Base-by-base conservation (phyloP, 2,113 vertebrate genomes). In the Riparia riparia region DNA sequence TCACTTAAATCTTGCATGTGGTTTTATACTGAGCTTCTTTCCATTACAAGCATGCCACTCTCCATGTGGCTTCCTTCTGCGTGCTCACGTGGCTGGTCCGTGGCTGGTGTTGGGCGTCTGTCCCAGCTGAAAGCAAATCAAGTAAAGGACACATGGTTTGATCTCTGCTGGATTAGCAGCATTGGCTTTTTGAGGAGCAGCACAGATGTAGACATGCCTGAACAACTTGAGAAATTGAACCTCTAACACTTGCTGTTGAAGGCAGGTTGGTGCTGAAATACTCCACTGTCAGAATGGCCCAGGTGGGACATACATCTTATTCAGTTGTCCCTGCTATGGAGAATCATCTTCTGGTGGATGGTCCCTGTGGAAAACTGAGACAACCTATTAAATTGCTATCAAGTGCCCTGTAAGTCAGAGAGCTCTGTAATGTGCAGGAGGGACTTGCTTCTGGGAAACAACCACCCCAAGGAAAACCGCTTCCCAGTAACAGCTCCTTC, bases 11-110 rank as follows among this genome's bases (percentile, higher is more conserved):
- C 39, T 85, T 22, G 1, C 41, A 19, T 39, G 44, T 60, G 82
- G 66, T 82, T 96, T 93, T 61, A 68, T 28, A 12, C 16, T 34
- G 70, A 93, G 31, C 49, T 29, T 28, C 6, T 56, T 92, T 68
- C 42, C 39, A 11, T 57, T 78, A 82, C 37, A 63, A 49, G 13
- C 1, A 0, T 49, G 24, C 44, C 44, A 15, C 45, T 18, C n/a
- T 81, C 58, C 5, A 1, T 19, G 31, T 73, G 42, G 16, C 78
- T 87, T 82, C 79, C 42, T 92, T 24, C 82, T 92, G 57, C 0
- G 0, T 56, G n/a, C 64, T 72, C 1, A 0, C 17, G 14, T 42
- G 41, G 49, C 85, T 79, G 53, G 4, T 15, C 45, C 0, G 0
- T n/a, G 69, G 51, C n/a, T 42, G 51, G 56, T 42, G 42, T 45